phyloP scores from a whole-genome alignment of 2,797 vertebrate genomes.

The Knipowitschia caucasica region DNA sequence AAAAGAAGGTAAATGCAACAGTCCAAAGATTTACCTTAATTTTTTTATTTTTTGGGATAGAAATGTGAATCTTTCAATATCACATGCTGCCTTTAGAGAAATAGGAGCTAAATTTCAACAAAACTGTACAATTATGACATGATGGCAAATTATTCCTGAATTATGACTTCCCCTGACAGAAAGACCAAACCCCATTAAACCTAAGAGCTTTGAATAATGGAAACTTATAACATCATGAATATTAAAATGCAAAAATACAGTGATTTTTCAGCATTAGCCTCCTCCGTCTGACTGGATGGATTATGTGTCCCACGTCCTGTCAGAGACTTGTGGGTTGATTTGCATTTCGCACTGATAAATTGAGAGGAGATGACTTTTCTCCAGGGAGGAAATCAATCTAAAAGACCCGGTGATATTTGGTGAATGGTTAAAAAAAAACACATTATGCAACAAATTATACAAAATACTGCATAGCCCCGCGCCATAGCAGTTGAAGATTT shows the following conservation, averaged over 20 bases:
- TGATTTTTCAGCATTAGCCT: slow-evolving; percentile 1
- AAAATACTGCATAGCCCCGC: slow-evolving; percentile 1
- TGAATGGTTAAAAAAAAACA: slow-evolving; percentile 17
- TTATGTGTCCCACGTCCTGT: slow-evolving; percentile 16
- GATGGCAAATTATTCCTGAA: background rate
- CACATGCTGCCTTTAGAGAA: no score
- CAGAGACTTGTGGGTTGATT: slow-evolving; percentile 12
- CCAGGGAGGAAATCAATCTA: slow-evolving; percentile 24
- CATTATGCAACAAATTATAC: slow-evolving; percentile 3
- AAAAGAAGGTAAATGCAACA: no score
- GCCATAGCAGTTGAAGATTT: slow-evolving; percentile 28
- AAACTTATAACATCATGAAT: slow-evolving; percentile 1
- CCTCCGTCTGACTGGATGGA: slow-evolving; percentile 16
- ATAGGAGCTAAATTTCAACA: no score
- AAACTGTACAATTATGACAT: no score
- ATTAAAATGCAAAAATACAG: background rate
- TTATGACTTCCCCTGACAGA: background rate
- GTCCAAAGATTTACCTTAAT: no score
- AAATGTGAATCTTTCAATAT: no score
- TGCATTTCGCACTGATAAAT: slow-evolving; percentile 27
- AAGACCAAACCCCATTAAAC: background rate
- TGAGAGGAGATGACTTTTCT: background rate
- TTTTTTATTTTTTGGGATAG: no score
- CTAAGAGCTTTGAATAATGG: background rate
- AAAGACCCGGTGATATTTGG: slow-evolving; percentile 4